These are phyloP conservation scores for Seriola rivoliana DNA, from an alignment of 2,113 vertebrate genomes.

Conservation along the genomic window DNA sequence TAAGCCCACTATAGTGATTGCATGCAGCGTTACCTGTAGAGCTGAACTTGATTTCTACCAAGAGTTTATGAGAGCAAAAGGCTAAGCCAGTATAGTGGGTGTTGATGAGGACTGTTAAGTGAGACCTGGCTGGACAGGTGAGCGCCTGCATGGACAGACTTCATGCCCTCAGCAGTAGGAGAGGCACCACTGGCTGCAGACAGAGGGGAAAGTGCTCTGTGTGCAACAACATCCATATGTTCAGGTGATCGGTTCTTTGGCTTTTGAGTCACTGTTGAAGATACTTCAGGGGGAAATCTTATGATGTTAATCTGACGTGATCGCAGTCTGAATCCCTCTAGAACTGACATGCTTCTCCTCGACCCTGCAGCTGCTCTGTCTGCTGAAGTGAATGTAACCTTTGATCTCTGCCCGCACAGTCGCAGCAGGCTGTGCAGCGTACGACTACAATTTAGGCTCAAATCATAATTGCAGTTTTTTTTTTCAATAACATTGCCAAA, in stretches of 20 bases:
- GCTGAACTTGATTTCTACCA: slow-evolving; percentile 82
- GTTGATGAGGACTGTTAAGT: slow-evolving; percentile 80
- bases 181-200: slow-evolving; percentile 80
- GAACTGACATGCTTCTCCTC: slow-evolving; percentile 58
- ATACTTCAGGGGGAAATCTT: slow-evolving; percentile 36
- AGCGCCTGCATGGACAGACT: slow-evolving; percentile 69
- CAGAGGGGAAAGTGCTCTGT: slow-evolving; percentile 81
- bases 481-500: slow-evolving; percentile 66
- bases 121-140: slow-evolving; percentile 67
- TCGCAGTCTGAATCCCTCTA: slow-evolving; percentile 45
- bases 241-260: slow-evolving; percentile 83
- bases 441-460: slow-evolving; percentile 41
- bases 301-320: slow-evolving; percentile 43
- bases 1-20: slow-evolving; percentile 88
- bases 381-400: slow-evolving; percentile 9
- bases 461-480: slow-evolving; percentile 38
- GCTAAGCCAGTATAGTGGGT: slow-evolving; percentile 76
- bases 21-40: slow-evolving; percentile 89
- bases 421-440: slow-evolving; percentile 27
- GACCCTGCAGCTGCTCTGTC: slow-evolving; percentile 36
- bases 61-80: slow-evolving; percentile 78
- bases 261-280: slow-evolving; percentile 77
- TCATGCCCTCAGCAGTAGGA: slow-evolving; percentile 65
- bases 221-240: slow-evolving; percentile 83
- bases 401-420: slow-evolving; percentile 24